Percentiles rank a stretch among this genome's conserved stretches.
Evolutionary conservation across 2,797 vertebrate genomes (phyloP).

Genomic region (Amblyraja radiata): DNA sequence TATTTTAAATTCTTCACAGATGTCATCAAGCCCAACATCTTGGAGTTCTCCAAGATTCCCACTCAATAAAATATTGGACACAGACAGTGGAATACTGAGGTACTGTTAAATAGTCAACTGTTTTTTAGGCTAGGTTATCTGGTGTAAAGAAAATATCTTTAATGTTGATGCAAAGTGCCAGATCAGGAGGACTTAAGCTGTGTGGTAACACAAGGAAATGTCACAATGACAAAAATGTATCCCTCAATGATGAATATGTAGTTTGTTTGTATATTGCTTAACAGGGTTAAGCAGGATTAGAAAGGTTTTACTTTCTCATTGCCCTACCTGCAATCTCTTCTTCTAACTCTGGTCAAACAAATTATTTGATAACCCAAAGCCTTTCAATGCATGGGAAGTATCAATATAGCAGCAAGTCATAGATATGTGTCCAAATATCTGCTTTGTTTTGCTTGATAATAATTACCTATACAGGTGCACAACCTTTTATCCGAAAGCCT

Average conservation of each 20-base stretch:
- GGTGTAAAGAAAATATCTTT: not conserved
- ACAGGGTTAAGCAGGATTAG: not conserved
- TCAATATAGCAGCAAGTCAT: not conserved
- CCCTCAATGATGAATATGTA: not conserved
- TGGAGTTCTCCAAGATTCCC: not conserved
- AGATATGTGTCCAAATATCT: not conserved
- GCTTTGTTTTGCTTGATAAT: not conserved
- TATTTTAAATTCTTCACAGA: not conserved
- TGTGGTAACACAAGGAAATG: not conserved
- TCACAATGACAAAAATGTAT: not conserved
- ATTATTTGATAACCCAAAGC: not conserved
- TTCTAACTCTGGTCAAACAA: not conserved
- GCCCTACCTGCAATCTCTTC: too few species aligned
- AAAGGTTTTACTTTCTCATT: not conserved
- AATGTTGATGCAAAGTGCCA: not conserved
- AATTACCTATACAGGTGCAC: not conserved
- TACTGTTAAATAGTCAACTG: not conserved
- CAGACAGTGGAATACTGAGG: slow-evolving; percentile 25
- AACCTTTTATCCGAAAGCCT: too few species aligned
- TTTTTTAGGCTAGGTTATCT: not conserved
- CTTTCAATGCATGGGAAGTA: not conserved
- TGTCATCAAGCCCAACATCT: not conserved
- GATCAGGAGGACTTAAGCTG: not conserved
- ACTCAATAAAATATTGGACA: slow-evolving; percentile 8
- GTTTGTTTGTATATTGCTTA: not conserved